A percentile compares a stretch with the other conserved stretches of the same genome.
Evolutionary conservation across 1,140 invertebrate genomes (phyloP).

Genomic region (Ladona fulva): DNA sequence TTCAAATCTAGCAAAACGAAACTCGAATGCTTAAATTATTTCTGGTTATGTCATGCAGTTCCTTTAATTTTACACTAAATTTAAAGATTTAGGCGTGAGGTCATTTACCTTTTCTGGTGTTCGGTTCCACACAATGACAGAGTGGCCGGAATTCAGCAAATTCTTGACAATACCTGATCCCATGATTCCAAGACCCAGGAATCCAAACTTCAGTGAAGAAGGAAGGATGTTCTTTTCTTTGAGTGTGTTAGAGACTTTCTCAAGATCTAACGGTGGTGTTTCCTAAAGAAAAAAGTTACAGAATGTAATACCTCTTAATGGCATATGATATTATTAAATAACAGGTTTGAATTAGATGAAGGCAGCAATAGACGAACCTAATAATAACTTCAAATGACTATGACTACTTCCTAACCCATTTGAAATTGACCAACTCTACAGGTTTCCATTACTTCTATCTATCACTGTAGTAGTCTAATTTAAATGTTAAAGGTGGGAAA

Average conservation of each 20-base stretch:
- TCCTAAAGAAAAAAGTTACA: constrained; percentile 40
- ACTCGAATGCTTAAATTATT: too few species aligned
- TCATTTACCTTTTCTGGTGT: constrained; percentile 77
- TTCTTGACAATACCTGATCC: constrained; percentile 94
- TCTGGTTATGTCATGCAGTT: background rate
- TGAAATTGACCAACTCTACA: too few species aligned
- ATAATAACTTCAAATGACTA: too few species aligned
- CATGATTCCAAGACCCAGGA: constrained; percentile 92
- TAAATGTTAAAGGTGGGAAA: too few species aligned
- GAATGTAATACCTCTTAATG: too few species aligned
- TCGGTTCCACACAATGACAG: constrained; percentile 90
- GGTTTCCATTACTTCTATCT: too few species aligned
- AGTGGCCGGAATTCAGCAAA: constrained; percentile 85
- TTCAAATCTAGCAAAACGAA: too few species aligned
- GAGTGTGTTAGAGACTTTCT: constrained; percentile 64
- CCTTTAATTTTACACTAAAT: background rate
- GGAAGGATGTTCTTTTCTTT: constrained; percentile 81
- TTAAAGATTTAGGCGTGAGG: background rate
- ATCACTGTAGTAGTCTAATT: too few species aligned
- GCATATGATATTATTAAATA: too few species aligned
- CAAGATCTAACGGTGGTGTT: constrained; percentile 64
- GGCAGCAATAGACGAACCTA: too few species aligned
- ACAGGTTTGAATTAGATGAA: too few species aligned
- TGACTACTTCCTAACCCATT: too few species aligned
- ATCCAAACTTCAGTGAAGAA: constrained; percentile 83